Evolutionary conservation across 2,113 vertebrate genomes (phyloP).

Genomic region (Apeltes quadracus): DNA sequence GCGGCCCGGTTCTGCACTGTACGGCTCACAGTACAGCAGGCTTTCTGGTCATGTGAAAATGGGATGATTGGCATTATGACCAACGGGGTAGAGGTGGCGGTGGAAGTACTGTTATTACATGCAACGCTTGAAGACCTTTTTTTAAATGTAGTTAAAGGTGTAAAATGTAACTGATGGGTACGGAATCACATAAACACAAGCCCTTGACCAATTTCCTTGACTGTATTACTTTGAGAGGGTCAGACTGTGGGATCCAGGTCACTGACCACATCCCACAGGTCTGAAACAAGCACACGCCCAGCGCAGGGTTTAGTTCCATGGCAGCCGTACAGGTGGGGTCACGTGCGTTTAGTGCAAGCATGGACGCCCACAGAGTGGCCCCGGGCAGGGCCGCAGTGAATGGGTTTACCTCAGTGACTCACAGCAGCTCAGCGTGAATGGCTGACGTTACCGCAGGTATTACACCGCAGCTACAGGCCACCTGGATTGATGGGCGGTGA

Average conservation of each 20-base stretch:
- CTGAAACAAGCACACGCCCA: too few relatives aligned
- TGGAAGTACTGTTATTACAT: not conserved
- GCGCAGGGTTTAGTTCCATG: constrained; percentile 11
- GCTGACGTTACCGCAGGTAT: constrained; percentile 26
- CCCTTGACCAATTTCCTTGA: too few relatives aligned
- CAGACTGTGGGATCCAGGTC: constrained; percentile 8
- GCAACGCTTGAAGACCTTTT: not conserved
- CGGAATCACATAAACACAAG: not conserved
- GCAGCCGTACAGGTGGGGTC: constrained; percentile 26
- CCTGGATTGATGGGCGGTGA: constrained; percentile 16
- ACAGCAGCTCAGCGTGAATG: constrained; percentile 11
- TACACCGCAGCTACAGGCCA: not conserved
- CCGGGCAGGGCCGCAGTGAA: constrained; percentile 39
- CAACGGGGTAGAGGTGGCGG: not conserved
- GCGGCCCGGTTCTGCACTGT: not conserved
- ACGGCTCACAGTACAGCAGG: not conserved
- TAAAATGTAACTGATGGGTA: not conserved
- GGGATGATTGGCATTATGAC: not conserved
- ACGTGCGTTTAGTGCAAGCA: too few relatives aligned
- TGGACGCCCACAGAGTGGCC: constrained; percentile 19
- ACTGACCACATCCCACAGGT: constrained; percentile 34
- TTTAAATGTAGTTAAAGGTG: not conserved
- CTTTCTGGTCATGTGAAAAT: too few relatives aligned
- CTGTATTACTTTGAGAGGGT: not conserved
- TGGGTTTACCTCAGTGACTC: constrained; percentile 32